phyloP scores from a whole-genome alignment of 2,888 invertebrate species.

The Hydroisotoma schaefferi region DNA sequence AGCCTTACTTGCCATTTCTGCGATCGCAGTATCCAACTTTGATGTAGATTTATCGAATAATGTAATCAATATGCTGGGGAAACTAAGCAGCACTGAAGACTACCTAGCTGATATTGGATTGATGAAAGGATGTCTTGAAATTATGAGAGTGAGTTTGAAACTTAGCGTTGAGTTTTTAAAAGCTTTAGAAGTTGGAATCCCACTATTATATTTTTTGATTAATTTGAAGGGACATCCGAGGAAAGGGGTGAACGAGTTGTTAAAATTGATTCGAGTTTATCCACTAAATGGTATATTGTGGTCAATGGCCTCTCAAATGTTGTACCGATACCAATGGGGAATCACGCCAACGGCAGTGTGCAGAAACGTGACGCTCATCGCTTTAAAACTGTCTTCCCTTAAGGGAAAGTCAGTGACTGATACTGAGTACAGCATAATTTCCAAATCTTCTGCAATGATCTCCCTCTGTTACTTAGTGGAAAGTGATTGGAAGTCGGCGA shows the following conservation, averaged over 20 bases:
- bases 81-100: slow-evolving; percentile 12
- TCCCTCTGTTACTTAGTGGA: slow-evolving; percentile 40
- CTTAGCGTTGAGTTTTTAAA: no score
- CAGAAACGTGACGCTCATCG: slow-evolving; percentile 24
- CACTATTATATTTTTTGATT: no score
- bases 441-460: slow-evolving; percentile 26
- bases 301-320: slow-evolving; percentile 28
- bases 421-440: slow-evolving; percentile 16
- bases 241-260: slow-evolving; percentile 14
- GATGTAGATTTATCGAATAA: slow-evolving; percentile 24
- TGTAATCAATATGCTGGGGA: slow-evolving; percentile 23
- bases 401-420: slow-evolving; percentile 20
- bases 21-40: slow-evolving; percentile 28
- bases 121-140: slow-evolving; percentile 30
- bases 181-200: no score
- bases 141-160: slow-evolving; percentile 26
- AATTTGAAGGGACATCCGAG: no score
- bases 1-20: slow-evolving; percentile 31
- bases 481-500: slow-evolving; percentile 28
- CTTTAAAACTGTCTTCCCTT: slow-evolving; percentile 23
- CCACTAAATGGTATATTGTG: slow-evolving; percentile 38
- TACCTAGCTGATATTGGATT: slow-evolving; percentile 32
- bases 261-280: slow-evolving; percentile 24
- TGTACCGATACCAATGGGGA: slow-evolving; percentile 20
- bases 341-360: slow-evolving; percentile 18